Evolutionary conservation across 2,888 invertebrate genomes (phyloP), one percentile per base, ranked within the genome.

Genomic region (Oxystoma pomonae): DNA sequence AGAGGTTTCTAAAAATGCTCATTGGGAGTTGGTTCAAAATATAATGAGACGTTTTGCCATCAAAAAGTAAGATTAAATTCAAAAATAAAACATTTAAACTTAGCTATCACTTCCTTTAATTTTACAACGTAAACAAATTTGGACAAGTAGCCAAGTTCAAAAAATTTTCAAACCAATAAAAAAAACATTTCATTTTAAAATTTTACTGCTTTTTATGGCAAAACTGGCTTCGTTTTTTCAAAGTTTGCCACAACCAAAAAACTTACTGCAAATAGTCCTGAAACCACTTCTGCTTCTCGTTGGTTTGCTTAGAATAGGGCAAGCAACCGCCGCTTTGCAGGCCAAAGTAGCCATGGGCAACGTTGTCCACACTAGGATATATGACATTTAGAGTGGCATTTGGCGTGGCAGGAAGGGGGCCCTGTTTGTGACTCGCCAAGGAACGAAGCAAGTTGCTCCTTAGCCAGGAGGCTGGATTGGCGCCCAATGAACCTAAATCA

Each of bases 281-380:
- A 0, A 98, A 82, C 94, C 96, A 98, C 0, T 82, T 80, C 74
- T 98, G 98, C 73, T 94, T 96, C 16, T 85, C 83, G 74, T 96
- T 92, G 0, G 86, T 87, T 19, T 84, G 69, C 85, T 35, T 78
- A 0, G 75, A 73, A 67, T 98, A 98, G 0, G 97, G 97, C 2
- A 98, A 81, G 72, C 95, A 96, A 0, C 91, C 92, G 0, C 96
- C 96, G 2, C 94, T 95, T 50, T 88, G 82, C 57, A 91, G 83
- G 0, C 92, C 93, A 76, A 96, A 96, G 74, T 93, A 89, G 66
- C 96, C 94, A 1, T 82, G 83, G 51, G 88, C 84, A 0, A 98
- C 96, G 81, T 98, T 94, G n/a, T 90, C 86, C 74, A 87, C 84
- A 57, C 87, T 85, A 0, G 95, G 95, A 78, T 89, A 96, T 56